phyloP scores from a whole-genome alignment of 2,113 vertebrate species.

The Peromyscus californicus region DNA sequence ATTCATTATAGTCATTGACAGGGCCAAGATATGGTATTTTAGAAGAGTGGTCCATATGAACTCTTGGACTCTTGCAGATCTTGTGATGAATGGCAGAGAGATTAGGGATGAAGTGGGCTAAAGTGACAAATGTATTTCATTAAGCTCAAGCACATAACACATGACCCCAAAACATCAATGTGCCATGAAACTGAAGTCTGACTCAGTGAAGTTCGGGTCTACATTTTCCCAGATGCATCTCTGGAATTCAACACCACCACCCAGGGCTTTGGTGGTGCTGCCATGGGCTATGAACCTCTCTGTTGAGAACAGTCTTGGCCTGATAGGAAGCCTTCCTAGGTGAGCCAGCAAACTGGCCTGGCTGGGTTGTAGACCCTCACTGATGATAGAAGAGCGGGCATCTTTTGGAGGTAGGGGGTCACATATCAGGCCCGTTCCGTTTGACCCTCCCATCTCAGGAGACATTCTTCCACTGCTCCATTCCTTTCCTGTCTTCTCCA shows the following conservation, averaged over 20 bases:
- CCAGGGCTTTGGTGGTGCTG: background rate
- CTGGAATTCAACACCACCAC: background rate
- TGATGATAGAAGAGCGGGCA: background rate
- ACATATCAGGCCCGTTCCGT: fast-evolving
- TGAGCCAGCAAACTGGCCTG: background rate
- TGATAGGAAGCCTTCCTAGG: background rate
- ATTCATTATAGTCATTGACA: fast-evolving
- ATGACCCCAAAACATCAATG: background rate
- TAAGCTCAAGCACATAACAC: background rate
- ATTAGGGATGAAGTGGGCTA: background rate
- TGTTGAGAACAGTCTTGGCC: background rate
- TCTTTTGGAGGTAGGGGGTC: fast-evolving
- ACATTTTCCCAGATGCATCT: background rate
- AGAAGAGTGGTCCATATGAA: fast-evolving
- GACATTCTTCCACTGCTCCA: fast-evolving
- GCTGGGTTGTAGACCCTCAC: background rate
- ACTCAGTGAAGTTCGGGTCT: background rate
- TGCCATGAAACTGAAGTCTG: background rate
- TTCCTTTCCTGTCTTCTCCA: background rate
- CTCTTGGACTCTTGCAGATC: background rate
- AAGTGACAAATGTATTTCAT: background rate
- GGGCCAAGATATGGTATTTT: too few relatives aligned
- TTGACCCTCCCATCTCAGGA: fast-evolving
- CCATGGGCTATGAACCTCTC: background rate
- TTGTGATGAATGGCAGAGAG: background rate